Evolutionary conservation across 2,113 vertebrate species (phyloP).

Genomic region (Brachirus orientalis): DNA sequence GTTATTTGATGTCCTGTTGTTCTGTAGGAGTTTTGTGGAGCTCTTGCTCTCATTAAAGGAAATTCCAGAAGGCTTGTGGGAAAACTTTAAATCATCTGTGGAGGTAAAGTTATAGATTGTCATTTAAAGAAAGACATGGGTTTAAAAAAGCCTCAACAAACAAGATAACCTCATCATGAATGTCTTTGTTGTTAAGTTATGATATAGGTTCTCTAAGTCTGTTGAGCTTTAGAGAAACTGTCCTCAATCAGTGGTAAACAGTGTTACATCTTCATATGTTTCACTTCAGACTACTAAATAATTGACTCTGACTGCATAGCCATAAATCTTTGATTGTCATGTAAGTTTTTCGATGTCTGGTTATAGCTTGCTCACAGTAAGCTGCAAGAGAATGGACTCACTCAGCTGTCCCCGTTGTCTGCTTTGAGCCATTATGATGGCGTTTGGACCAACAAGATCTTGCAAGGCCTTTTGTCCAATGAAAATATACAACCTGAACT

Average conservation of each 20-base stretch:
- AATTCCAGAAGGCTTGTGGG: slow-evolving; percentile 89
- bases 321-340: too few relatives aligned
- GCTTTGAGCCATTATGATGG: slow-evolving; percentile 86
- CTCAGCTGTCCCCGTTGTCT: slow-evolving; percentile 86
- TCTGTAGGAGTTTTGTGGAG: slow-evolving; percentile 93
- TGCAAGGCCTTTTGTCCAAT: slow-evolving; percentile 87
- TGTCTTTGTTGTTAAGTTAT: too few relatives aligned
- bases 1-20: slow-evolving; percentile 6
- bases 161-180: neutral
- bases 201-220: too few relatives aligned
- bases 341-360: neutral
- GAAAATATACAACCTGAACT: slow-evolving; percentile 81
- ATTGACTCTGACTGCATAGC: too few relatives aligned
- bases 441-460: slow-evolving; percentile 87
- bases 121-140: too few relatives aligned
- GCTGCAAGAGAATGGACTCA: slow-evolving; percentile 88
- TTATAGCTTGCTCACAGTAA: slow-evolving; percentile 86
- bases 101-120: slow-evolving; percentile 83
- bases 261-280: too few relatives aligned
- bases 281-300: too few relatives aligned
- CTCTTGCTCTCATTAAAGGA: slow-evolving; percentile 90
- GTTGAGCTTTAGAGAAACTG: too few relatives aligned
- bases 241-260: too few relatives aligned
- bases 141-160: neutral
- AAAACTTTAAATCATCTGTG: slow-evolving; percentile 88